These are phyloP conservation scores for Sebastes miniatus DNA, from an alignment of 2,797 vertebrate genomes.

Conservation along the genomic window DNA sequence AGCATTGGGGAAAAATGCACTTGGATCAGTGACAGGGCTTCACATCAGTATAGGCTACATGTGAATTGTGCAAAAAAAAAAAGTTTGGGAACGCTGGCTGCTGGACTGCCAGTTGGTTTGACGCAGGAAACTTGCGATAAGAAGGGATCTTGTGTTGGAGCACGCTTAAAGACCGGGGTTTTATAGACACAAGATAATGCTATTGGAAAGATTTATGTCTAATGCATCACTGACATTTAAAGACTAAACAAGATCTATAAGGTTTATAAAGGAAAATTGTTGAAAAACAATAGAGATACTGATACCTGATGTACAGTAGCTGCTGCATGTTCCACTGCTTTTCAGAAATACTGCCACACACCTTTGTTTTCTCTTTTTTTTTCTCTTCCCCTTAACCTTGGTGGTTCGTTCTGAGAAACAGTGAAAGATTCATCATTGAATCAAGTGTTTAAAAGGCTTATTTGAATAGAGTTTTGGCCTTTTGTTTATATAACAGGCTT, in stretches of 20 bases:
- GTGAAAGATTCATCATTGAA: constrained; percentile 2
- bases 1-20: not conserved
- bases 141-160: constrained; percentile 1
- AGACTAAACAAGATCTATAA: not conserved
- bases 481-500: constrained; percentile 28
- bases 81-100: constrained; percentile 11
- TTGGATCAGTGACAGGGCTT: not conserved
- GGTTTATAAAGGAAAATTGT: not conserved
- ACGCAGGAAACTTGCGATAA: not conserved
- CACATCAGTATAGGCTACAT: not conserved
- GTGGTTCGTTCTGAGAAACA: not conserved
- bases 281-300: not conserved
- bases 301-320: no score
- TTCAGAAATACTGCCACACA: not conserved
- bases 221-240: not conserved
- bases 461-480: constrained; percentile 5
- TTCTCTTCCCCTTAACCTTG: not conserved
- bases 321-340: not conserved
- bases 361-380: not conserved
- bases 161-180: not conserved
- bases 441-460: not conserved
- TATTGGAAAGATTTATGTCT: not conserved
- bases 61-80: constrained; percentile 4
- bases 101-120: not conserved
- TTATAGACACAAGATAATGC: not conserved